Evolutionary conservation across 2,113 vertebrate species (phyloP).

Genomic region (Pardalotus punctatus): DNA sequence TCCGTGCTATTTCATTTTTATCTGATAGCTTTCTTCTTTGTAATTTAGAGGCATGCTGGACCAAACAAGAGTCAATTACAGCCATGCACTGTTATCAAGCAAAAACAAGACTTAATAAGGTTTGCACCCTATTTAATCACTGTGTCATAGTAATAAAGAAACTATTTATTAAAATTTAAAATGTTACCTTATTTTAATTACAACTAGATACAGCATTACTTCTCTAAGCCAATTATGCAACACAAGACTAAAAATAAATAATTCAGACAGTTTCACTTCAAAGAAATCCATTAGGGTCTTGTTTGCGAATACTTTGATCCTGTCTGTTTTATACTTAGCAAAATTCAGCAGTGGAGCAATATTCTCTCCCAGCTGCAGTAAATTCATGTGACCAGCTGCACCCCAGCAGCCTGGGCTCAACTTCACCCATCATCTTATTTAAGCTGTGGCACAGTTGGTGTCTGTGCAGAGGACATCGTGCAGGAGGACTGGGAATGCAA

Average conservation of each 20-base stretch:
- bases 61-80: constrained; percentile 46
- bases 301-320: constrained; percentile 16
- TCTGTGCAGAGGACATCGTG: neutral
- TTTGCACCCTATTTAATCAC: constrained; percentile 4
- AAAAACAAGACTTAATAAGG: constrained; percentile 31
- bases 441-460: neutral
- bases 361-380: neutral
- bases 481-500: neutral
- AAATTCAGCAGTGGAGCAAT: neutral
- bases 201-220: neutral
- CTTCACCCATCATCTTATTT: neutral
- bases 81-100: neutral
- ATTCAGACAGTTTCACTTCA: constrained; percentile 42
- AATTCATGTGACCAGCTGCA: neutral
- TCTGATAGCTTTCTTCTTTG: constrained; percentile 46
- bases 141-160: neutral
- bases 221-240: constrained; percentile 16
- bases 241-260: constrained; percentile 22
- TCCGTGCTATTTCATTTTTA: constrained; percentile 31
- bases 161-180: constrained; percentile 46
- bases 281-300: constrained; percentile 19
- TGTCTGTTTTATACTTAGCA: neutral
- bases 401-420: neutral
- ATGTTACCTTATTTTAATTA: constrained; percentile 62
- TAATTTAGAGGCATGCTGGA: constrained; percentile 47